Evolutionary conservation across 2,888 invertebrate species (phyloP).

Genomic region (Oconnorella tubifera): DNA sequence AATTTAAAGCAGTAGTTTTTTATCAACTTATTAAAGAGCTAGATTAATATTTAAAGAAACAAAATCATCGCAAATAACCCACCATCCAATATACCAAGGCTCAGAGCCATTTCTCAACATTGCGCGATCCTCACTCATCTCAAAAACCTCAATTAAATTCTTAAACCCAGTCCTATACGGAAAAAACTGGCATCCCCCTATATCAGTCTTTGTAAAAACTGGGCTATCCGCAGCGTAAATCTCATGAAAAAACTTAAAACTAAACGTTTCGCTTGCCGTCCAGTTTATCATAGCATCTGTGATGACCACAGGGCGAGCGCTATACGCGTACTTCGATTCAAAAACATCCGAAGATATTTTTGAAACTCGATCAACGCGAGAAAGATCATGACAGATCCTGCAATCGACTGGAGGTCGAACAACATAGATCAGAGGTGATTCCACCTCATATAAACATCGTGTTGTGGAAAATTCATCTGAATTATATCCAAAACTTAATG

Average conservation of each 20-base stretch:
- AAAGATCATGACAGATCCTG: conserved; percentile 69
- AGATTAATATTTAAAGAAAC: too few species aligned
- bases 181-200: conserved; percentile 77
- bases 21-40: too few species aligned
- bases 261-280: conserved; percentile 74
- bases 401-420: conserved; percentile 80
- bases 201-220: conserved; percentile 42
- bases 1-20: too few species aligned
- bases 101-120: conserved; percentile 62
- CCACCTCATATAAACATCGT: conserved; percentile 40
- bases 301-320: conserved; percentile 76
- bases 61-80: too few species aligned
- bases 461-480: conserved; percentile 31
- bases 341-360: conserved; percentile 69
- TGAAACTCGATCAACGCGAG: conserved; percentile 65
- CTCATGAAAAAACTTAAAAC: conserved; percentile 75
- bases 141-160: conserved; percentile 74
- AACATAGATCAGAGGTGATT: conserved; percentile 42
- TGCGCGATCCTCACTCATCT: conserved; percentile 72
- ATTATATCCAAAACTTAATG: conserved; percentile 10
- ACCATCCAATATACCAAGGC: conserved; percentile 74
- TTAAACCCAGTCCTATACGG: conserved; percentile 83
- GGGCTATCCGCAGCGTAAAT: conserved; percentile 62
- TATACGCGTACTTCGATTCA: conserved; percentile 71
- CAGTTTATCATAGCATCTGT: conserved; percentile 77